phyloP scores from a whole-genome alignment of 2,797 vertebrate genomes.

The Erethizon dorsatum region DNA sequence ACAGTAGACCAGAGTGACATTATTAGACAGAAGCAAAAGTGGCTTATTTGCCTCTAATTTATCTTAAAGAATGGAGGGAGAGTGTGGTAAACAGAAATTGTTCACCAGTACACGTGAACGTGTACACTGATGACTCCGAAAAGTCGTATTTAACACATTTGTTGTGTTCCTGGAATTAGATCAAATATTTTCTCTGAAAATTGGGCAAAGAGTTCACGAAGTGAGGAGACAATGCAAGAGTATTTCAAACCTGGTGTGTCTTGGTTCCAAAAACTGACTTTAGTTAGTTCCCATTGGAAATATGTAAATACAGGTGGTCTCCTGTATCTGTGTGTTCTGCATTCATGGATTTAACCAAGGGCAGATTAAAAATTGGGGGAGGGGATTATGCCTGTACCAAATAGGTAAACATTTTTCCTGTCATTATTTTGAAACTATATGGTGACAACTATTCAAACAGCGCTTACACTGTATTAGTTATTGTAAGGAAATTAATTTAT shows the following conservation, averaged over 20 bases:
- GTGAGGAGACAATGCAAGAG: neutral
- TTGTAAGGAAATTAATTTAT: neutral
- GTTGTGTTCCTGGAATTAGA: neutral
- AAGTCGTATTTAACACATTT: neutral
- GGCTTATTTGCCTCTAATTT: constrained; percentile 76
- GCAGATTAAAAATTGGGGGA: neutral
- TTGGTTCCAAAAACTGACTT: constrained; percentile 71
- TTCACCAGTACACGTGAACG: neutral
- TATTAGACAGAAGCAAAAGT: constrained; percentile 60
- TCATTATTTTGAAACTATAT: neutral
- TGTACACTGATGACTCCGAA: neutral
- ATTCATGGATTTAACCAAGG: neutral
- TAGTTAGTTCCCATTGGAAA: constrained; percentile 75
- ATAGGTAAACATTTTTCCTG: neutral
- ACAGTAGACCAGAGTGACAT: neutral
- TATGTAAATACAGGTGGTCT: neutral
- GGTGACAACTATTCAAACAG: neutral
- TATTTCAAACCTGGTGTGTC: neutral
- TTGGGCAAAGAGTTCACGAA: neutral
- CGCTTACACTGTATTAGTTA: neutral
- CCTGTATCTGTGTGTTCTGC: neutral
- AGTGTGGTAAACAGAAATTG: constrained; percentile 16
- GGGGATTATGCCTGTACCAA: neutral
- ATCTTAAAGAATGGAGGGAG: constrained; percentile 55
- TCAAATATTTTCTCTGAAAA: neutral